Base-by-base conservation (phyloP, 1,140 invertebrate genomes). In the Drosophila obscura region DNA sequence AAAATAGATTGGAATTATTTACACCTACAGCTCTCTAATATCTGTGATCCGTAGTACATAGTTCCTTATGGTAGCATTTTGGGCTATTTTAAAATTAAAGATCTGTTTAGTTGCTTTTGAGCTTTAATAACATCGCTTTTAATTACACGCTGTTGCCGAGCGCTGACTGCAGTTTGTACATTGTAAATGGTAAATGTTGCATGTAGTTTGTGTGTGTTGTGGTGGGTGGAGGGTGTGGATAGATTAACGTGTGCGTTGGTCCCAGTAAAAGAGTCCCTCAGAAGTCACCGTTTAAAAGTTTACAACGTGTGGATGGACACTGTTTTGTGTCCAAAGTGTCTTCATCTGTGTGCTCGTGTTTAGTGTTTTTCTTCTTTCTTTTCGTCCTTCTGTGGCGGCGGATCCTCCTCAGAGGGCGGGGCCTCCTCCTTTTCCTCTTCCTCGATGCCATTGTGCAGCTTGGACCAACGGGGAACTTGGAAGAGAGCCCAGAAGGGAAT, bases 201-300 rank as follows among this genome's bases (percentile, higher is more conserved):
- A 57, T 26, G 24, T 13, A 39, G 22, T 35, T 41, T 51, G 58
- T 43, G 35, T 48, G 35, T 26, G 0, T 26, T 19, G 43, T 73
- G 9, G 9, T 35, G 16, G 5, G 26, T 53, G 44, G 13, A 43
- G 4, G 45, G 8, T 73, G 26, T 24, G 28, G 16, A 31, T 11
- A 11, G 1, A 11, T 39, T 13, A 4, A 8, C 28, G 8, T 57
- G 2, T 57, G 43, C 11, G 15, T 22, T 19, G 26, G 53, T 45
- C 58, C 79, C 73, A 81, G 73, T 69, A 57, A 71, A 75, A 62
- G 53, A 26, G 46, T 64, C 31, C 5, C 11, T 44, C 0, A 22
- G 77, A 87, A 85, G 82, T 85, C 82, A 87, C 81, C 81, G 82
- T 71, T 74, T 64, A 55, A 59, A 55, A 31, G 43, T 61, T 2